phyloP scores from a whole-genome alignment of 2,888 invertebrate species.

The Helicoverpa assulta region DNA sequence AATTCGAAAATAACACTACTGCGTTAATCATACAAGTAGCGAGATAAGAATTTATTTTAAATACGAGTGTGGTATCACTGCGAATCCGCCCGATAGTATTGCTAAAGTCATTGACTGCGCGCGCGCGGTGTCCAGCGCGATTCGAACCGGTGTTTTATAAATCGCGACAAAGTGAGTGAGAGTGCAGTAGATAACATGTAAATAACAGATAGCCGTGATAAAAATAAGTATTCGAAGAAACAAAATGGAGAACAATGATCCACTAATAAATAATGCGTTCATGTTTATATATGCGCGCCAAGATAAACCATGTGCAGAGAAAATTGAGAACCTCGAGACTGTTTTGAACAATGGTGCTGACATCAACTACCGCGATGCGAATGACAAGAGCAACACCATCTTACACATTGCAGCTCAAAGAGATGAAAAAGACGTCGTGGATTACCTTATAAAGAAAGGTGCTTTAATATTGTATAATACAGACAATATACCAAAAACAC shows the following conservation, averaged over 20 bases:
- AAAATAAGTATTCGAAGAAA: conserved; percentile 7
- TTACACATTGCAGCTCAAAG: conserved; percentile 56
- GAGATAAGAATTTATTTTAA: conserved; percentile 10
- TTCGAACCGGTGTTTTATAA: not conserved
- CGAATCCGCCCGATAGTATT: not conserved
- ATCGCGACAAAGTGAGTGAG: conserved; percentile 12
- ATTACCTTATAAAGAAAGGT: conserved; percentile 45
- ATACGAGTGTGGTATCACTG: conserved; percentile 29
- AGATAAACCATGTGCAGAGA: conserved; percentile 47
- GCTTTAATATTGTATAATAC: conserved; percentile 38
- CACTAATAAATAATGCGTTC: conserved; percentile 50
- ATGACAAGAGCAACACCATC: conserved; percentile 55
- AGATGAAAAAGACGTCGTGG: conserved; percentile 54
- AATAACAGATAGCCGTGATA: conserved; percentile 16
- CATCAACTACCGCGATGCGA: conserved; percentile 53
- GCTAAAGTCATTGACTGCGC: conserved; percentile 20
- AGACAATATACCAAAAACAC: conserved; percentile 31
- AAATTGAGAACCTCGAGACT: conserved; percentile 47
- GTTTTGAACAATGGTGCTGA: conserved; percentile 55
- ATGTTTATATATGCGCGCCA: conserved; percentile 56
- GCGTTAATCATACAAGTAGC: not conserved
- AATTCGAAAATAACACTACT: not conserved
- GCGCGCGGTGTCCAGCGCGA: not conserved
- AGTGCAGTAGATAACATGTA: conserved; percentile 16
- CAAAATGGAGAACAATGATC: conserved; percentile 47